Evolutionary conservation across 1,140 invertebrate species (phyloP).

Genomic region (Diplogasteroides magnus): DNA sequence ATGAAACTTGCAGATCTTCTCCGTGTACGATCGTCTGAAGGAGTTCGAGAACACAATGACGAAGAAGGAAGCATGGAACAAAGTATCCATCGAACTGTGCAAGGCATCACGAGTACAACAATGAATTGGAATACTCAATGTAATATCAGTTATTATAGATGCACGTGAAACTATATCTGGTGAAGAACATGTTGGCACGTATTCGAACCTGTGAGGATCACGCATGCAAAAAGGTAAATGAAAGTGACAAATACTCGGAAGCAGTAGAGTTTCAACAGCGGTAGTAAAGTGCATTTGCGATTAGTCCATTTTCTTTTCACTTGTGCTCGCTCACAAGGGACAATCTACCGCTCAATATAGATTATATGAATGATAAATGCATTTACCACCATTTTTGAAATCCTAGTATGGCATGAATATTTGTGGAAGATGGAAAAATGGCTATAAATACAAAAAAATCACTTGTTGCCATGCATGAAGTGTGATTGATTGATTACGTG

Average conservation of each 20-base stretch:
- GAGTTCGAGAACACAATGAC: conserved; percentile 27
- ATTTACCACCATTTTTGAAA: too few relatives aligned
- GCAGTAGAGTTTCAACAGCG: too few relatives aligned
- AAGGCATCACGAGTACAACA: conserved; percentile 42
- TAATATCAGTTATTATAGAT: not conserved
- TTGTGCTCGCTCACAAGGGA: too few relatives aligned
- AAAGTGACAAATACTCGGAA: not conserved
- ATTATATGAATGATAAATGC: too few relatives aligned
- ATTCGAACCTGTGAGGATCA: conserved; percentile 12
- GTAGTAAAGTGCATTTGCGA: too few relatives aligned
- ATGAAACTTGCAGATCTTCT: conserved; percentile 17
- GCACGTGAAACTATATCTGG: conserved; percentile 38
- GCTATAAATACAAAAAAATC: too few relatives aligned
- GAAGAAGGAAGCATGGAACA: conserved; percentile 47
- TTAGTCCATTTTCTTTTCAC: too few relatives aligned
- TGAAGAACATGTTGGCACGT: conserved; percentile 34
- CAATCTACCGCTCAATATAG: too few relatives aligned
- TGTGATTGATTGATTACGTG: too few relatives aligned
- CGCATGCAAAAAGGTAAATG: not conserved
- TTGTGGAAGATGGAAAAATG: not conserved
- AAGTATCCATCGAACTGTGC: conserved; percentile 40
- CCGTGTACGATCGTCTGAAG: conserved; percentile 40
- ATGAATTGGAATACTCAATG: not conserved
- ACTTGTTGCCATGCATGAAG: too few relatives aligned
- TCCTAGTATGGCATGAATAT: too few relatives aligned